Evolutionary conservation across 2,113 vertebrate genomes (phyloP).

Genomic region (Alaudala cheleensis): DNA sequence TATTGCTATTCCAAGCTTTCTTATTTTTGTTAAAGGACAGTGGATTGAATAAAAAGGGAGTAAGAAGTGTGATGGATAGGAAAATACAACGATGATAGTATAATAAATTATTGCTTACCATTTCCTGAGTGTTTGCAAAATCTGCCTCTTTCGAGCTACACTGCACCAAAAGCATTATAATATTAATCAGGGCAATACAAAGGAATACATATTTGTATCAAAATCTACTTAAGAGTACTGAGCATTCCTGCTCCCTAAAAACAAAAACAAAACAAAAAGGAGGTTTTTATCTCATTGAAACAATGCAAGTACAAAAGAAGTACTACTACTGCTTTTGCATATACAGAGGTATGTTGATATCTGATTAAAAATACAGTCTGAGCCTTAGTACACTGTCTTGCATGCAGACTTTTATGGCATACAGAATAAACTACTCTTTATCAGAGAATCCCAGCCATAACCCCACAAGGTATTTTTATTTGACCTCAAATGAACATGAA

Average conservation of each 20-base stretch:
- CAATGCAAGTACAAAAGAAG: not conserved
- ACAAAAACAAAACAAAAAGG: not conserved
- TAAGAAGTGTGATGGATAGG: not conserved
- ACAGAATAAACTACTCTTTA: not conserved
- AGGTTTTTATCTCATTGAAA: not conserved
- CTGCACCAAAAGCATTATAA: conserved; percentile 57
- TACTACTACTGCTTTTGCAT: not conserved
- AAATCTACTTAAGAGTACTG: not conserved
- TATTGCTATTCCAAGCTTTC: not conserved
- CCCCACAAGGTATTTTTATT: not conserved
- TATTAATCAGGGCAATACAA: conserved; percentile 37
- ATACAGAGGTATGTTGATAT: not conserved
- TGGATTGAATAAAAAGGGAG: not conserved
- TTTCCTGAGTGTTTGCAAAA: conserved; percentile 44
- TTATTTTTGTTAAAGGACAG: conserved; percentile 16
- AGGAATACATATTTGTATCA: not conserved
- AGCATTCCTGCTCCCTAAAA: not conserved
- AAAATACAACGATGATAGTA: conserved; percentile 1
- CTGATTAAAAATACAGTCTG: not conserved
- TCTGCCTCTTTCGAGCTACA: conserved; percentile 45
- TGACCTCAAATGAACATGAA: not conserved
- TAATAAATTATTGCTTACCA: conserved; percentile 43
- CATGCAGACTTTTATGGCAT: not conserved
- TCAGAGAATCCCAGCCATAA: not conserved
- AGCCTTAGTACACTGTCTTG: not conserved